Conservation (phyloP, 2,888 invertebrate genomes). For the Dorcus parallelipipedus region DNA sequence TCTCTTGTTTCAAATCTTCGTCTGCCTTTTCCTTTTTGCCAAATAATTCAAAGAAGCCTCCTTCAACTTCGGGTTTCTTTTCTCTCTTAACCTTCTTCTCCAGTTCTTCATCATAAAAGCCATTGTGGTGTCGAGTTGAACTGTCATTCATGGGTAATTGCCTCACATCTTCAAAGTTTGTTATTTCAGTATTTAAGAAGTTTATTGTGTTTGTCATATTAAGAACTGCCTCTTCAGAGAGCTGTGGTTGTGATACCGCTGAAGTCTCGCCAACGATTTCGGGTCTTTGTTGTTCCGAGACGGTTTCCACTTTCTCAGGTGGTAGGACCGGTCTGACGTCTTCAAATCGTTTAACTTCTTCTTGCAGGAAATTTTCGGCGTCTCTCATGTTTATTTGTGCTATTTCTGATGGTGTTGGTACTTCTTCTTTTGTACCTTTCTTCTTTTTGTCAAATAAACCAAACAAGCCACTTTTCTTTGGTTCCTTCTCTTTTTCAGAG, state of each 20-base stretch:
- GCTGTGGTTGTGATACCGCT: no score
- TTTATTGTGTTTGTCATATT: neutral
- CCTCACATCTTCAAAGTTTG: conserved; percentile 7
- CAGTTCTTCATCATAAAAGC: conserved; percentile 9
- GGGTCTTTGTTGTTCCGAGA: neutral
- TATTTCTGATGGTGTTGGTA: neutral
- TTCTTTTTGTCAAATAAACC: conserved; percentile 24
- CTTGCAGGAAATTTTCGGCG: conserved; percentile 19
- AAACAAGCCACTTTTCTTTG: conserved; percentile 13
- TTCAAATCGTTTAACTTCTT: conserved; percentile 20
- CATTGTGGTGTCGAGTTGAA: neutral
- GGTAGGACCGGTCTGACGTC: conserved; percentile 19
- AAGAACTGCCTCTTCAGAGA: neutral
- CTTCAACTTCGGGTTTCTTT: conserved; percentile 14
- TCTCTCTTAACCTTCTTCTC: conserved; percentile 19
- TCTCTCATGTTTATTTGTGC: conserved; percentile 1
- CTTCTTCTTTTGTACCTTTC: conserved; percentile 17
- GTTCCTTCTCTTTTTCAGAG: conserved; percentile 16
- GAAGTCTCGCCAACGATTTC: conserved; percentile 20
- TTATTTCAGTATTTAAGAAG: conserved; percentile 6
- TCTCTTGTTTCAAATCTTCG: neutral
- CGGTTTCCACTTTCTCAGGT: neutral
- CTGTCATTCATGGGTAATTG: neutral
- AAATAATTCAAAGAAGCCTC: conserved; percentile 29
- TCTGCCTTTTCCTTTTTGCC: conserved; percentile 26